phyloP scores from a whole-genome alignment of 92 coral and sea anemone species.

The Porites divaricata region DNA sequence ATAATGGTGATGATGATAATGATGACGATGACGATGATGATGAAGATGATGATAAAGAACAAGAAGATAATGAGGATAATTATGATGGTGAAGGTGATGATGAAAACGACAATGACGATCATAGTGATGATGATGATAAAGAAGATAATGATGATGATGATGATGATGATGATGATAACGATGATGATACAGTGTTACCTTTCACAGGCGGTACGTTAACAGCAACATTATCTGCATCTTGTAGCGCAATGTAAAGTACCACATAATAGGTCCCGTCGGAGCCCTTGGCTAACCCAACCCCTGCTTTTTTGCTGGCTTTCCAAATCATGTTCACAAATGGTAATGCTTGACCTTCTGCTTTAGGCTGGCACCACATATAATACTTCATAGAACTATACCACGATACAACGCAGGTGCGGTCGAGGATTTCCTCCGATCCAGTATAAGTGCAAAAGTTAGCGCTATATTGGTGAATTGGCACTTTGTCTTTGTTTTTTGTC shows the following conservation, averaged over 20 bases:
- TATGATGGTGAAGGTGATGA: no score
- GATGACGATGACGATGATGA: no score
- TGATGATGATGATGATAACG: no score
- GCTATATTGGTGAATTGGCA: conserved; percentile 59
- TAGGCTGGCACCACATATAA: conserved; percentile 78
- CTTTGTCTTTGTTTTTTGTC: conserved; percentile 49
- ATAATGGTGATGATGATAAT: no score
- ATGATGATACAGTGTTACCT: conserved; percentile 42
- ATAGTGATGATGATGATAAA: no score
- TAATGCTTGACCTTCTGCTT: conserved; percentile 68
- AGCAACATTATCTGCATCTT: conserved; percentile 53
- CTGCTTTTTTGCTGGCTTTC: conserved; percentile 71
- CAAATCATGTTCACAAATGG: conserved; percentile 90
- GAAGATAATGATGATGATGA: no score
- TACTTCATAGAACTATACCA: conserved; percentile 85
- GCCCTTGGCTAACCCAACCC: conserved; percentile 73
- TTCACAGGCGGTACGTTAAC: conserved; percentile 77
- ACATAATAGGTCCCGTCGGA: conserved; percentile 58
- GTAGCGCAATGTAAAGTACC: conserved; percentile 75
- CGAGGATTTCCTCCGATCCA: conserved; percentile 64
- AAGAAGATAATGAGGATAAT: no score
- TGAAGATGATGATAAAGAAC: no score
- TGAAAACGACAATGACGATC: no score
- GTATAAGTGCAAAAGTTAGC: conserved; percentile 76
- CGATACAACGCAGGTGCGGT: conserved; percentile 74